phyloP scores from a whole-genome alignment of 2,797 vertebrate species.

The Ctenosaura bakeri region DNA sequence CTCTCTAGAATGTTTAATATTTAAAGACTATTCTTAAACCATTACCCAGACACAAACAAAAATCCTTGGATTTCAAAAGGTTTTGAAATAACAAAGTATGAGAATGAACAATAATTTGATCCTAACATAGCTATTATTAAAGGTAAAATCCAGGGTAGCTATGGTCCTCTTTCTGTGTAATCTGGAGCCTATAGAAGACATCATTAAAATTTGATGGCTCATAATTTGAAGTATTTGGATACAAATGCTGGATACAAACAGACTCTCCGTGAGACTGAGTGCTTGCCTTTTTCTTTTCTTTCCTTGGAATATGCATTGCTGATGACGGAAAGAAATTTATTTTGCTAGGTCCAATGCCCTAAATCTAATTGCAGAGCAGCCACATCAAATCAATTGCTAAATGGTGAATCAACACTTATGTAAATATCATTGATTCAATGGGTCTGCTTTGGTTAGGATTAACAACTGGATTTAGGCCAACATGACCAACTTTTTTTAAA shows the following conservation, averaged over 20 bases:
- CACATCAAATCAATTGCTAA: constrained; percentile 22
- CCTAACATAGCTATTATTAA: constrained; percentile 53
- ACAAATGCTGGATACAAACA: constrained; percentile 50
- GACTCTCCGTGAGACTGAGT: constrained; percentile 29
- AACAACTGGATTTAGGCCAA: neutral
- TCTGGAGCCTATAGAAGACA: constrained; percentile 58
- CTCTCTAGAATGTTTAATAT: constrained; percentile 70
- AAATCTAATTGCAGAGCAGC: neutral
- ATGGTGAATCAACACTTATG: no score
- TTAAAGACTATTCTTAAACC: constrained; percentile 72
- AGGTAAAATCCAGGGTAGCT: constrained; percentile 43
- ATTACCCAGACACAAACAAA: constrained; percentile 52
- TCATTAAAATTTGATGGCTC: constrained; percentile 37
- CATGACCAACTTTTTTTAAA: neutral
- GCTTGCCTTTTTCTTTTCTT: constrained; percentile 36
- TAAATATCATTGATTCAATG: no score
- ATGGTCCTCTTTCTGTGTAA: constrained; percentile 47
- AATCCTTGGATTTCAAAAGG: constrained; percentile 56
- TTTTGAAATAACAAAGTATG: constrained; percentile 63
- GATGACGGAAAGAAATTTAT: constrained; percentile 46
- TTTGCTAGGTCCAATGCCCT: neutral
- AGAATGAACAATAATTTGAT: constrained; percentile 67
- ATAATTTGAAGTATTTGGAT: constrained; percentile 48
- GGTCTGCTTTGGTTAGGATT: no score
- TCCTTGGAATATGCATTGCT: constrained; percentile 33